These are phyloP conservation scores for Anneissia japonica DNA, from an alignment of 35 echinoderm and acorn worm species.

Conservation along the genomic window DNA sequence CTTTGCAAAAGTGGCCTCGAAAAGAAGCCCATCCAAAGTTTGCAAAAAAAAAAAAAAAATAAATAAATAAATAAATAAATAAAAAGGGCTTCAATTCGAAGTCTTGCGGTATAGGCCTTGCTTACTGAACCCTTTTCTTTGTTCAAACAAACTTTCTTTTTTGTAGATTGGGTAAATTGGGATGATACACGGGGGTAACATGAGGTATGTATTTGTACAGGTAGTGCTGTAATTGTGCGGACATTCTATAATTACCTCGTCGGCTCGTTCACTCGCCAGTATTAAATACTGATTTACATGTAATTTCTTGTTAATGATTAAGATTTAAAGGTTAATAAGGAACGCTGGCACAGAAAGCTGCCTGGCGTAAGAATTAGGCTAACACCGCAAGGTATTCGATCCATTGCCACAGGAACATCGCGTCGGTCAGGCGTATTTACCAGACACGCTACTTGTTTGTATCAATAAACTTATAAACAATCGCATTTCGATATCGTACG, in stretches of 20 bases:
- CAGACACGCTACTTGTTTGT: not conserved
- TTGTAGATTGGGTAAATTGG: no score
- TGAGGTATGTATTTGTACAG: not conserved
- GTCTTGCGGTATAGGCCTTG: no score
- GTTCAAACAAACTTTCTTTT: not conserved
- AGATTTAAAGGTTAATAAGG: not conserved
- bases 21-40: no score
- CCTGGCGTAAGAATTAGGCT: not conserved
- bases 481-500: no score
- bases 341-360: not conserved
- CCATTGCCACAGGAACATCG: not conserved
- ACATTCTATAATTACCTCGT: not conserved
- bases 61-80: no score
- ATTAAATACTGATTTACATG: not conserved
- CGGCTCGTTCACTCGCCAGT: not conserved
- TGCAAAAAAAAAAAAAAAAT: no score
- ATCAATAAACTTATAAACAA: no score
- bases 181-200: not conserved
- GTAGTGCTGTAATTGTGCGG: not conserved
- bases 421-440: not conserved
- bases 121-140: no score
- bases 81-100: no score
- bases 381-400: not conserved
- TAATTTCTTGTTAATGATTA: not conserved
- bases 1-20: no score